phyloP scores from a whole-genome alignment of 2,797 vertebrate species.

The Melanogrammus aeglefinus region DNA sequence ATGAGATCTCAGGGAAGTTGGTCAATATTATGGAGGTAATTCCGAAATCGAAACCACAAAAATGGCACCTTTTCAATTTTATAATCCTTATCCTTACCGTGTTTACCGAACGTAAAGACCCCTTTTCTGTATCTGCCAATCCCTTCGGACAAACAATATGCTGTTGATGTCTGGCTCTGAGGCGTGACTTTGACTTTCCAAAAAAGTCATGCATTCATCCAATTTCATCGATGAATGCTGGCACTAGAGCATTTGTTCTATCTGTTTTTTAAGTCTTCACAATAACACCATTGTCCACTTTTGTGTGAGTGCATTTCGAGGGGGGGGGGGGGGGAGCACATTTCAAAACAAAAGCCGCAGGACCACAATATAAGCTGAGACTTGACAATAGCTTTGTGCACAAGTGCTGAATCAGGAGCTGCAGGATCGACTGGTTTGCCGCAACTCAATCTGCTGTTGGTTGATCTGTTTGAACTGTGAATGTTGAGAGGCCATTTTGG shows the following conservation, averaged over 20 bases:
- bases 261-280: neutral
- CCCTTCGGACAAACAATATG: neutral
- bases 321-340: neutral
- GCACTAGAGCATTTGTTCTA: neutral
- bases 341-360: slow-evolving; percentile 5
- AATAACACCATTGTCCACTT: neutral
- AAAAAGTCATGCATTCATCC: neutral
- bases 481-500: slow-evolving; percentile 41
- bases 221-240: slow-evolving; percentile 4
- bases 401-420: slow-evolving; percentile 38
- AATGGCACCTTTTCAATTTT: neutral
- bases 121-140: neutral
- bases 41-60: neutral
- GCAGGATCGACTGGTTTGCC: slow-evolving; percentile 37
- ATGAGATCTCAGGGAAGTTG: neutral
- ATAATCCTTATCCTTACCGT: neutral
- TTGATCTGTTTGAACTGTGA: slow-evolving; percentile 52
- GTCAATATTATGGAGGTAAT: slow-evolving; percentile 13
- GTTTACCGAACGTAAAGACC: neutral
- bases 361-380: slow-evolving; percentile 17
- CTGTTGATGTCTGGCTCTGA: neutral
- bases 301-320: neutral
- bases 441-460: slow-evolving; percentile 42
- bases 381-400: slow-evolving; percentile 34
- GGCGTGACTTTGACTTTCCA: neutral